These are phyloP conservation scores for Australoheros scitulus DNA, from an alignment of 2,113 vertebrate genomes.

Conservation along the genomic window DNA sequence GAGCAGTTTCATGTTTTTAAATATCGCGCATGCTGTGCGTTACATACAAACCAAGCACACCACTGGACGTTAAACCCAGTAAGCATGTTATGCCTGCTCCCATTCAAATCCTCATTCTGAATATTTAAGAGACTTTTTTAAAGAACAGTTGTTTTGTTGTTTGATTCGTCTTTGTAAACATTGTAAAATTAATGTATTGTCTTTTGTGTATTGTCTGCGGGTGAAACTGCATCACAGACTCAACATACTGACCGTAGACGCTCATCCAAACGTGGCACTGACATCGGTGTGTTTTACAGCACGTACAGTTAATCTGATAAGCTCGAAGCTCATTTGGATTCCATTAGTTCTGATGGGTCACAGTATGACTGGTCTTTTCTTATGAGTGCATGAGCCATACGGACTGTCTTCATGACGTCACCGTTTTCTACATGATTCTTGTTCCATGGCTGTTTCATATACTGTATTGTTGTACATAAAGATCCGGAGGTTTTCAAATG, in stretches of 20 bases:
- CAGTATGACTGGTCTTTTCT: not conserved
- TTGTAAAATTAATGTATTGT: not conserved
- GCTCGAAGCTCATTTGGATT: not conserved
- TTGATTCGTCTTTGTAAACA: not conserved
- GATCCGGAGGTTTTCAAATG: not conserved
- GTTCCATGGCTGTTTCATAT: not conserved
- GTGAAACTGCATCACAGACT: not conserved
- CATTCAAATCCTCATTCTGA: not conserved
- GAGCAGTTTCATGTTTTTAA: not conserved
- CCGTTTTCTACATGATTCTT: not conserved
- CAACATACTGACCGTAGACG: not conserved
- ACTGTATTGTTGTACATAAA: slow-evolving; percentile 20
- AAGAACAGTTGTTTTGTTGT: not conserved
- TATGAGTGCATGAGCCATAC: slow-evolving; percentile 16
- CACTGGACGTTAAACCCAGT: not conserved
- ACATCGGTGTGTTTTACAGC: not conserved
- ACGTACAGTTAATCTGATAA: not conserved
- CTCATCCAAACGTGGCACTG: not conserved
- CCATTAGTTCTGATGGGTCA: not conserved
- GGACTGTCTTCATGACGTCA: not conserved
- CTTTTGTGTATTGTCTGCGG: not conserved
- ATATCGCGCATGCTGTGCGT: not conserved
- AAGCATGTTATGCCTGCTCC: not conserved
- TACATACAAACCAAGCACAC: not conserved
- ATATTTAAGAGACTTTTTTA: not conserved